Evolutionary conservation across 2,888 invertebrate species (phyloP), one percentile per base, ranked within the genome.

Genomic region (Ectemnius lituratus): DNA sequence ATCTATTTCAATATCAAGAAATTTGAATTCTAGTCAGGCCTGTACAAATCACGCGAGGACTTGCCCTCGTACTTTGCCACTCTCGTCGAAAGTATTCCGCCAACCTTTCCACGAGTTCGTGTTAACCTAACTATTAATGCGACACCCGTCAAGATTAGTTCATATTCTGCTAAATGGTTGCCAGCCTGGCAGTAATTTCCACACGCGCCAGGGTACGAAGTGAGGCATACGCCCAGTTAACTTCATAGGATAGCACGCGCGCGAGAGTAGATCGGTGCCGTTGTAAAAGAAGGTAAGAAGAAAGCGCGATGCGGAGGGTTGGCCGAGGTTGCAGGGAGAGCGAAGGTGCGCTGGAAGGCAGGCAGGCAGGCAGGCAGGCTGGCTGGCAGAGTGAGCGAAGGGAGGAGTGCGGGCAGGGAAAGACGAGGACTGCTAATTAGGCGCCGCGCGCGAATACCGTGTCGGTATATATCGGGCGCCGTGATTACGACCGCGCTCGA

Each of bases 341-440:
- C 46, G 65, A 74, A 67, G 69, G 63, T 66, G 14, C 58, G 45
- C 65, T 61, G 52, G 57, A 52, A 45, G 64, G 57, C 60, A 58
- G 23, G 23, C 23, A 23, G 23, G 23, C 23, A 23, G 23, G 23
- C 23, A 23, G 3, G 23, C 23, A 23, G 23, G 23, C 23, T 2
- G 23, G 23, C 23, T 23, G 23, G 23, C 23, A 23, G 23, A 23
- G 23, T 23, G 23, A 23, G 23, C 23, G 23, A 23, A 23, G 23
- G 23, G 23, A 23, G 23, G 23, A 23, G 23, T 23, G 23, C 23
- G 47, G 73, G 65, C 69, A 62, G 58, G 69, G 68, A 68, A 61
- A 75, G 75, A 76, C 72, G 80, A 80, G 84, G 83, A 78, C 82
- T 80, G 86, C 87, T 88, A 88, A 88, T 88, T 88, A 88, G 87